Evolutionary conservation across 2,888 invertebrate species (phyloP), one percentile per base, ranked within the genome.

Genomic region (Ectemnius lituratus): DNA sequence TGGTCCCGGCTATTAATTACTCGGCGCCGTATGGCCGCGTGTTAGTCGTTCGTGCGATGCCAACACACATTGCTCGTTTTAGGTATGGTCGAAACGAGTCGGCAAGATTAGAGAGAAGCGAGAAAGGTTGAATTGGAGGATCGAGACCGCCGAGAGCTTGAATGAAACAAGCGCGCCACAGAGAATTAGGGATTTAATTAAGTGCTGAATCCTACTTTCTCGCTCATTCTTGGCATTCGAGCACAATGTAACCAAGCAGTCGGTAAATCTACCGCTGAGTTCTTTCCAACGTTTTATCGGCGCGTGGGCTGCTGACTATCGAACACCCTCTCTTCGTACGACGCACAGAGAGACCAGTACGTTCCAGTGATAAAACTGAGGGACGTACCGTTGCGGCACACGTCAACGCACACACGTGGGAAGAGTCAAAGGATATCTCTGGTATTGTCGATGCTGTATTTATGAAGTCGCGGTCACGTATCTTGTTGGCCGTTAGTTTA

Each of bases 1-100:
- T 76, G 78, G 76, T 70, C 70, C 71, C 76, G 67, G 75, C 72
- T 79, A 81, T 84, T 84, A 84, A 85, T 85, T 85, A 83, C 80
- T 62, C 62, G 69, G 58, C 69, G 62, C 8, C 37, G 37, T 37
- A 37, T 37, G 52, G 16, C 14, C n/a, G 14, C n/a, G 52, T 16
- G 52, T 52, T 16, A 16, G 37, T 37, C 37, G 37, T 37, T 8
- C 3, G 8, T 37, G 37, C 37, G 37, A 11, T 65, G 68, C 27
- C 62, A 20, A 37, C 23, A 57, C 57, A 47, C 37, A 28, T 49
- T n/a, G 23, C 23, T 27, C 14, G 62, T 70, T 70, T 73, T 62
- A 62, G 62, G 46, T 45, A 16, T 45, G 56, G 27, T 23, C 27
- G 18, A 37, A 62, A 47, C 27, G 67, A 62, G 60, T 70, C 52